Evolutionary conservation across 2,888 invertebrate genomes (phyloP).

Genomic region (Hirtodrosophila confusa): DNA sequence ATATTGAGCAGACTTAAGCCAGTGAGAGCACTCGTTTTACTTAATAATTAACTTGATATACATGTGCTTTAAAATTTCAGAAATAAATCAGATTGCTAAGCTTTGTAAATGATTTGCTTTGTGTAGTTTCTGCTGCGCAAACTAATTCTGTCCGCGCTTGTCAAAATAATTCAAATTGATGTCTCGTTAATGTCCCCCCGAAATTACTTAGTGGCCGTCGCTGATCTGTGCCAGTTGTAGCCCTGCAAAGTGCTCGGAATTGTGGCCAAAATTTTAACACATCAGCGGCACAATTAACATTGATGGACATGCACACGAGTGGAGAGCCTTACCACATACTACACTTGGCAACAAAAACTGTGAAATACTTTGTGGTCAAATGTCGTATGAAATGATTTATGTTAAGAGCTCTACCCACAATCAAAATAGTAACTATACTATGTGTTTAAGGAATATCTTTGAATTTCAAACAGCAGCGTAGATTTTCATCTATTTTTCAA

Average conservation of each 20-base stretch:
- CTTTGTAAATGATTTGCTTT: slow-evolving; percentile 2
- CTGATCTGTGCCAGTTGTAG: slow-evolving; percentile 3
- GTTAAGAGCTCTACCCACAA: slow-evolving; percentile 4
- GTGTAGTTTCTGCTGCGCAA: slow-evolving; percentile 33
- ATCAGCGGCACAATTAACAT: slow-evolving; percentile 22
- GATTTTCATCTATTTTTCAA: neutral
- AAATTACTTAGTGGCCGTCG: slow-evolving; percentile 16
- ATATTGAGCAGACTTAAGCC: too few species aligned
- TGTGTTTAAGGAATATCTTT: too few species aligned
- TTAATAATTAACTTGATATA: slow-evolving; percentile 14
- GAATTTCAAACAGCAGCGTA: neutral
- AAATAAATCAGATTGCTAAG: slow-evolving; percentile 9
- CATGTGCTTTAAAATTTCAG: neutral
- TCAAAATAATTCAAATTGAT: slow-evolving; percentile 72
- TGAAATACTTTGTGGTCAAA: slow-evolving; percentile 1
- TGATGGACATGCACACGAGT: slow-evolving; percentile 44
- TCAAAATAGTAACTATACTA: neutral
- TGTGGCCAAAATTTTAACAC: slow-evolving; percentile 2
- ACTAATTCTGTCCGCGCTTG: slow-evolving; percentile 62
- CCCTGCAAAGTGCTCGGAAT: slow-evolving; percentile 38
- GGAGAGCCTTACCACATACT: slow-evolving; percentile 15
- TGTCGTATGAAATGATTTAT: slow-evolving; percentile 39
- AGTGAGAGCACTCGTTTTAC: slow-evolving; percentile 12
- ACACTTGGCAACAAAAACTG: slow-evolving; percentile 24
- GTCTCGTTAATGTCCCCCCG: slow-evolving; percentile 52